Base-by-base conservation (phyloP, 2,797 vertebrate species). In the Sebastes paucispinis region DNA sequence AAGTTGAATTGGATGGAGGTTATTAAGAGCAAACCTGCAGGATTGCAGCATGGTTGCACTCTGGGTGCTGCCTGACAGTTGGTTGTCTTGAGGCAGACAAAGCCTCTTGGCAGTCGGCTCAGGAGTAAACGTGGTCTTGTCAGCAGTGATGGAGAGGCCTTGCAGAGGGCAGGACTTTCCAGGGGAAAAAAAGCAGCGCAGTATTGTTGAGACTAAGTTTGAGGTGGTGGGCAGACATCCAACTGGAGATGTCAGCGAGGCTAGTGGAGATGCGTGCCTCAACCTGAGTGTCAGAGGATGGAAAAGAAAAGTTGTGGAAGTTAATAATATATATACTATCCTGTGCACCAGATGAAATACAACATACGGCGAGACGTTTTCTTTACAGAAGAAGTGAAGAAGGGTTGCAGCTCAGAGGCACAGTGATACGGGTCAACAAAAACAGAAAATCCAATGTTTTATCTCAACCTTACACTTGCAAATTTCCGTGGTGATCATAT, bases 111-210 rank as follows among this genome's bases (percentile, higher is more conserved):
- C 89, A 85, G 73, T 52, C 14, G 0, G 72, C 20, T 71, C 73
- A 72, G 81, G 69, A 86, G 82, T 79, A 84, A 89, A 91, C 79
- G 84, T 77, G 84, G 79, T 82, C 74, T 73, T 89, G 87, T 88
- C 84, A 80, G 87, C 63, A 16, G 82, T 87, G 88, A 89, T 88
- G 85, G 88, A 91, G 86, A 86, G 89, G 88, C 85, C 89, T 89
- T 75, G 79, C 70, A 73, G 74, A 90, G 84, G 88, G 87, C 84
- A 91, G 73, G 82, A 91, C 81, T 90, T 90, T 89, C 87, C 85
- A 89, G 71, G 70, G 72, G 75, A 20, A 85, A 79, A 75, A 85
- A 83, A 84, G 77, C 76, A 74, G 79, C 4, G 22, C 79, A 58
- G 82, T 34, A 78, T 88, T 89, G 88, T 92, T 85, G 85, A 88